Evolutionary conservation across 2,797 vertebrate genomes (phyloP), one percentile per base, ranked within the genome.

Genomic region (Knipowitschia caucasica): DNA sequence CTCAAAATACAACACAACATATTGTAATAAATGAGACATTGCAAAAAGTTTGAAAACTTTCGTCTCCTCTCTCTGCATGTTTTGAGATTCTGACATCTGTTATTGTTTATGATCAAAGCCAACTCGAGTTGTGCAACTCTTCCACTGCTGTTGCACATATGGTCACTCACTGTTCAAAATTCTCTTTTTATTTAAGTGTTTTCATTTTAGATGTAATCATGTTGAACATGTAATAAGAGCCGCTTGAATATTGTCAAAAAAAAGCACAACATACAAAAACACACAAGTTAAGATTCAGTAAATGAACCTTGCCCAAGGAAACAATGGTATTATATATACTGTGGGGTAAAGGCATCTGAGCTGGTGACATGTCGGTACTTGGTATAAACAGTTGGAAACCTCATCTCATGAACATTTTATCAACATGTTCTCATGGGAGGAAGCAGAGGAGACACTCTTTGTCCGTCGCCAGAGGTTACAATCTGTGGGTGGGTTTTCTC

Each of bases 401-500:
- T 26, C 23, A 14, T 1, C 3, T 24, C 8, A 14, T 43, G 14
- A 29, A 26, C 42, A 49, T 6, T 14, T 1, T 64, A 15, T 56
- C 25, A 49, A 51, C 39, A 36, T 30, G 9, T 2, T 12, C 6
- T n/a, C 67, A 21, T 54, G 60, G 42, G 76, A 97, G 94, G 78
- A 83, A 5, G 75, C 84, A 4, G 69, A 88, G 64, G 79, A 78
- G 36, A 89, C 51, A 0, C 80, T 96, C n/a, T 94, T 92, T 54
- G 23, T 96, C 33, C 86, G 83, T 7, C 84, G 86, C 35, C 89
- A 91, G 42, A 89, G 89, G 73, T 85, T 96, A 47, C 79, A 85
- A 17, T 93, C 91, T 0, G 90, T 82, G 14, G 94, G 94, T 3
- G 77, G 87, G 10, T 94, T 95, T 43, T 76, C 92, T 26, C 86